Percentiles rank a stretch among this genome's conserved stretches.
Conservation (phyloP, 2,888 invertebrate genomes). For the Tipula confusa region DNA sequence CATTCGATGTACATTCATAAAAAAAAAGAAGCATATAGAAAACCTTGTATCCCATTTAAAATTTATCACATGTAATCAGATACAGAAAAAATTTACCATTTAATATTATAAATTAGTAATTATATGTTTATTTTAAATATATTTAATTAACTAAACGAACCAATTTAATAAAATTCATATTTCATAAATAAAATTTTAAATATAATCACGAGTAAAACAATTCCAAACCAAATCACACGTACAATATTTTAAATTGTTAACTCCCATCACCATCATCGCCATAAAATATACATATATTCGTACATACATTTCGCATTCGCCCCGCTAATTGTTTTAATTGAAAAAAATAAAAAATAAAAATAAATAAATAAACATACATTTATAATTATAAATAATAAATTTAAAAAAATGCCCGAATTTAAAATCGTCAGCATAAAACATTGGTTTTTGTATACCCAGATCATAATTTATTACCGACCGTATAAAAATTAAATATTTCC, state of each 20-base stretch:
- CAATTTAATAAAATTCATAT: background rate
- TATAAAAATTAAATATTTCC: background rate
- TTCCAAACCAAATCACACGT: background rate
- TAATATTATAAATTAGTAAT: background rate
- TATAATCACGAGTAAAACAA: no score
- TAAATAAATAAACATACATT: background rate
- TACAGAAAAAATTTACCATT: background rate
- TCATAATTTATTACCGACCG: background rate
- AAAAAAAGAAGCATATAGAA: no score
- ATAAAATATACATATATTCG: background rate
- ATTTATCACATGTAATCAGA: background rate
- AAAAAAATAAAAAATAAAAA: background rate
- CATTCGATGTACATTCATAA: background rate
- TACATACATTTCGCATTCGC: background rate
- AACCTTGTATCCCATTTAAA: background rate
- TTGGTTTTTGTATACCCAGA: background rate
- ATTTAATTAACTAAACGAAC: background rate
- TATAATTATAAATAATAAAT: constrained; percentile 13
- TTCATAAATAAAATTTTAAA: background rate
- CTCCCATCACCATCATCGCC: background rate
- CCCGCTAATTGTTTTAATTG: constrained; percentile 9
- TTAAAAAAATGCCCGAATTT: background rate
- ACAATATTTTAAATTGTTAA: background rate
- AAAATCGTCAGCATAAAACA: background rate
- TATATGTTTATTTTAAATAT: background rate